These are phyloP conservation scores for Channa maculata DNA, from an alignment of 2,113 vertebrate species.

Conservation along the genomic window DNA sequence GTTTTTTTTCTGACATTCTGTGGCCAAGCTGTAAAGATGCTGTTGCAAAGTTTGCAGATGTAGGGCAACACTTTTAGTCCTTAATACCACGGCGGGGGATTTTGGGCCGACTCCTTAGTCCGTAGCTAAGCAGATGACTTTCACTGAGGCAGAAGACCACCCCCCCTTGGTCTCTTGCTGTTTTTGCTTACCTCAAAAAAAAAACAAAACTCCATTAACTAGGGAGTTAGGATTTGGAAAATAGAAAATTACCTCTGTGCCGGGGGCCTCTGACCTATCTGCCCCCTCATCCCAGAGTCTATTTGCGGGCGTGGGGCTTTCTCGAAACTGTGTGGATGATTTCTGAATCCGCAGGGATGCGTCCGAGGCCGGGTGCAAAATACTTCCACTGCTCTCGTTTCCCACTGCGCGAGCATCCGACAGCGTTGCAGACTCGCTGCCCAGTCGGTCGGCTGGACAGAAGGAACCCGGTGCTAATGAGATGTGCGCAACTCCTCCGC, in stretches of 20 bases:
- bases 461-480: slow-evolving; percentile 59
- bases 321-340: slow-evolving; percentile 63
- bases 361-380: slow-evolving; percentile 35
- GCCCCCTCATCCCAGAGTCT: slow-evolving; percentile 51
- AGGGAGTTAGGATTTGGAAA: slow-evolving; percentile 35
- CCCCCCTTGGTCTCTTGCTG: neutral
- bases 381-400: slow-evolving; percentile 26
- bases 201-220: slow-evolving; percentile 51
- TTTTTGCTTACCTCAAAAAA: slow-evolving; percentile 40
- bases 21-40: too few relatives aligned
- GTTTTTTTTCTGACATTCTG: too few relatives aligned
- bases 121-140: slow-evolving; percentile 2
- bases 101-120: neutral
- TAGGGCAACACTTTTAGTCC: neutral
- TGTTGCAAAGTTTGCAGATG: neutral
- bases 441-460: slow-evolving; percentile 34
- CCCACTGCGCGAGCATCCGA: slow-evolving; percentile 17
- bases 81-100: neutral
- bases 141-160: slow-evolving; percentile 13
- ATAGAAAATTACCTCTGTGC: slow-evolving; percentile 58
- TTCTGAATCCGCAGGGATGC: slow-evolving; percentile 70
- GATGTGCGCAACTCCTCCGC: slow-evolving; percentile 55
- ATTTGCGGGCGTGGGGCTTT: slow-evolving; percentile 49
- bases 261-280: slow-evolving; percentile 39
- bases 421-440: slow-evolving; percentile 28